Evolutionary conservation across 2,113 vertebrate species (phyloP).

Genomic region (Pteropus alecto): DNA sequence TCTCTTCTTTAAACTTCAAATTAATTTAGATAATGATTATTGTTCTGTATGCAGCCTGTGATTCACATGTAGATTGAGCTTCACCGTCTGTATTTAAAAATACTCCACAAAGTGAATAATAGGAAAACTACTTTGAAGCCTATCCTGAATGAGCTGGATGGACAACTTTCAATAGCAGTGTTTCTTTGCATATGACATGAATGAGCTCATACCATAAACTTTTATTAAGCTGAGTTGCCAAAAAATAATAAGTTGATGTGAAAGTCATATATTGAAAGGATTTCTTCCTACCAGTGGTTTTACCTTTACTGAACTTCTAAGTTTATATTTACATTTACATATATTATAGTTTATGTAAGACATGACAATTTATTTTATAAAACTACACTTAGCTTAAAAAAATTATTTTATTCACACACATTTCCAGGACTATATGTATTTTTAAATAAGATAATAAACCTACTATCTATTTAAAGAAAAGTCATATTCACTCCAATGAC

Average conservation of each 20-base stretch:
- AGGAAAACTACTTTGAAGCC: not conserved
- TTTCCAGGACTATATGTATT: not conserved
- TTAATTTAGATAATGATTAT: not conserved
- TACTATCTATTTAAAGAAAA: slow-evolving; percentile 4
- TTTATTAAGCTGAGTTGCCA: not conserved
- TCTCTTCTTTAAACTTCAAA: not conserved
- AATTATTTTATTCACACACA: not conserved
- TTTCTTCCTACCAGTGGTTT: not conserved
- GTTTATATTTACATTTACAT: not conserved
- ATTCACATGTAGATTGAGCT: not conserved
- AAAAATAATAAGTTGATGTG: not conserved
- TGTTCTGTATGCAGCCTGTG: not conserved
- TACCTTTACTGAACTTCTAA: not conserved
- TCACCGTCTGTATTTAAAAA: not conserved
- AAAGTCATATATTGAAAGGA: not conserved
- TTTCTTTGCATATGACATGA: not conserved
- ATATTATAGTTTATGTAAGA: not conserved
- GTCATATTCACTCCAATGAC: not conserved
- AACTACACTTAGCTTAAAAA: not conserved
- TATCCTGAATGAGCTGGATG: not conserved
- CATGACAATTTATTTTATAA: not conserved
- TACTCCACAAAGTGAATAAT: not conserved
- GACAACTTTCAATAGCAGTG: not conserved
- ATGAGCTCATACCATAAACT: not conserved
- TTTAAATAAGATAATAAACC: not conserved